Evolutionary conservation across 2,888 invertebrate species (phyloP), one percentile per base, ranked within the genome.

Genomic region (Phyllotreta striolata): DNA sequence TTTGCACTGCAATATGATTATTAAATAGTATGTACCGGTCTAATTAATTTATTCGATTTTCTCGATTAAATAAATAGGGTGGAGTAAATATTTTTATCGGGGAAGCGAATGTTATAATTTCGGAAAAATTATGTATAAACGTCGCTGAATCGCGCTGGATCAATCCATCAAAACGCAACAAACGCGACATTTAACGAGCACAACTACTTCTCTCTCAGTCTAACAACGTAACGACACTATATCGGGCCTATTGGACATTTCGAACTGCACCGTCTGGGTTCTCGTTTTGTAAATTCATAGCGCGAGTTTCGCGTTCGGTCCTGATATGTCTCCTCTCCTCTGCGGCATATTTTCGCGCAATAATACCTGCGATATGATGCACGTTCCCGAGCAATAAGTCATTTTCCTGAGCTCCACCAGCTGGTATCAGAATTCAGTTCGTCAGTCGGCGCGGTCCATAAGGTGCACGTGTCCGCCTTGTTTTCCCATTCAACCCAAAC

Each of bases 401-500:
- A 58, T 47, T 58, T 61, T 55, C 24, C 61, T 49, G 49, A 58
- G 49, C 6, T 12, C n/a, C 24, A 24, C 24, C 39, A 24, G 38
- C 46, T 34, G 47, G 47, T 40, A 47, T 47, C 58, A 55, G 44
- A 41, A 13, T 37, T 49, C 49, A 43, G 49, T 46, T 51, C 49
- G 59, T 51, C 51, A 47, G 59, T 59, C 43, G 37, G 47, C 54
- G 47, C 58, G 62, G 57, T 54, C 43, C 52, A 61, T 66, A 6
- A 58, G 52, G 63, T 56, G 58, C 77, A 77, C 78, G 78, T 79
- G 78, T 76, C 73, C 76, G 76, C 76, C 72, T 72, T 77, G 77
- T 76, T 78, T 79, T 77, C 78, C 75, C 77, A 77, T 79, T 78
- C 76, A 76, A 78, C 75, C 77, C 76, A 77, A 79, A 81, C 81